phyloP scores from a whole-genome alignment of 2,113 vertebrate genomes.

The Zingel zingel region DNA sequence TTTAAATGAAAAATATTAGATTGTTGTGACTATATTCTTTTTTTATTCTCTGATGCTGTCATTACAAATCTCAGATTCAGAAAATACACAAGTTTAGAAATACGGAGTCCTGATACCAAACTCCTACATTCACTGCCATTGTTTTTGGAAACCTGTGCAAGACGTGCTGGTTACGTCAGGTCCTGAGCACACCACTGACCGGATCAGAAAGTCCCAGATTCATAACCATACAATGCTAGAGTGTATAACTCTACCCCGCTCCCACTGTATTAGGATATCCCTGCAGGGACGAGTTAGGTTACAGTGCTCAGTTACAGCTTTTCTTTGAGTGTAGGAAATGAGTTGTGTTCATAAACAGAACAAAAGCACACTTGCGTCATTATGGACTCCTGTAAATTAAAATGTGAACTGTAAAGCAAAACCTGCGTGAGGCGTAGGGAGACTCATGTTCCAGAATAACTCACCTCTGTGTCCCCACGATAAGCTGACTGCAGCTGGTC shows the following conservation, averaged over 20 bases:
- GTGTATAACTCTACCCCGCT: not conserved
- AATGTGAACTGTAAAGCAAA: slow-evolving; percentile 35
- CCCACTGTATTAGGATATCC: slow-evolving; percentile 18
- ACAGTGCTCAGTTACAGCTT: slow-evolving; percentile 44
- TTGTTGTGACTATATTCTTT: not conserved
- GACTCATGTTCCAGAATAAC: not conserved
- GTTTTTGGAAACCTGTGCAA: slow-evolving; percentile 10
- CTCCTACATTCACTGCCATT: not conserved
- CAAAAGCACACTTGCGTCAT: slow-evolving; percentile 14
- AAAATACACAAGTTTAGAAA: not conserved
- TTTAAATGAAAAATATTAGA: not conserved
- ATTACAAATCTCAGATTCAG: not conserved
- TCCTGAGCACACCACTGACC: not conserved
- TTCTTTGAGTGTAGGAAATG: slow-evolving; percentile 20
- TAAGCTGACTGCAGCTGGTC: slow-evolving; percentile 7
- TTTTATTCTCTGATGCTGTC: not conserved
- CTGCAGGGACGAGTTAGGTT: slow-evolving; percentile 43
- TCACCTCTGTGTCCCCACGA: not conserved
- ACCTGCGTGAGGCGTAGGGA: slow-evolving; percentile 10
- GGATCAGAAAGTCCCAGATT: slow-evolving; percentile 21
- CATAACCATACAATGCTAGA: slow-evolving; percentile 9
- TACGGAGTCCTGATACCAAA: not conserved
- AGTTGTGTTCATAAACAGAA: slow-evolving; percentile 26
- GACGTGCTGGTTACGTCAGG: not conserved
- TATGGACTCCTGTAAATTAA: slow-evolving; percentile 28